Base-by-base conservation (phyloP, 2,888 invertebrate genomes). In the Tipula lateralis region DNA sequence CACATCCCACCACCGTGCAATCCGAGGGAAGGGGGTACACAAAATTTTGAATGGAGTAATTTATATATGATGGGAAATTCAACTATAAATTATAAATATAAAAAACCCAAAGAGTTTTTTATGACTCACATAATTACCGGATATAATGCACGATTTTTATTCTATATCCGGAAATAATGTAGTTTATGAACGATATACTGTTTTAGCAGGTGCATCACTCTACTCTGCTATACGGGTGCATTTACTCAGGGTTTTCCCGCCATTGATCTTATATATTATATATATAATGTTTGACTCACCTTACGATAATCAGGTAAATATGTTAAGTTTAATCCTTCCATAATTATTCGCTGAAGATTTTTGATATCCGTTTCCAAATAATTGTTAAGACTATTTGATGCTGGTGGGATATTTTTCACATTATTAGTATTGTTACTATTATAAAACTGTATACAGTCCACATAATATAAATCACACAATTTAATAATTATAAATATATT, bases 301-400 rank as follows among this genome's bases (percentile, higher is more conserved):
- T 87, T 89, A 32, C 85, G 87, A 86, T 88, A 88, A 86, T 89
- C 88, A 83, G 89, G 89, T 29, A 88, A 81, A 84, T 86, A 87
- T 82, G 87, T 87, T 66, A 89, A 85, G 24, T 89, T 88, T 83
- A 89, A 87, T 39, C 89, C 90, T 30, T 87, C 86, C 87, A 89
- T 87, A 36, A 89, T 87, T 39, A 89, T 86, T 85, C 88, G 86
- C 4, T 87, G 86, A 12, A 89, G 86, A 84, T 87, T 87, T 12
- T 86, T 85, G 81, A 87, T 86, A 86, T 88, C 87, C 13, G 83
- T 29, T 82, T n/a, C 30, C 32, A 30, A 16, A 82, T 16, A 82
- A 30, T 82, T 82, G 4, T 13, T 82, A 82, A 16, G 32, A n/a
- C n/a, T 82, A 82, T 82, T 30, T 16, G 30, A n/a, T 82, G 13